These are phyloP conservation scores for Mythimna ferrago DNA, from an alignment of 2,888 invertebrate genomes.

Conservation along the genomic window DNA sequence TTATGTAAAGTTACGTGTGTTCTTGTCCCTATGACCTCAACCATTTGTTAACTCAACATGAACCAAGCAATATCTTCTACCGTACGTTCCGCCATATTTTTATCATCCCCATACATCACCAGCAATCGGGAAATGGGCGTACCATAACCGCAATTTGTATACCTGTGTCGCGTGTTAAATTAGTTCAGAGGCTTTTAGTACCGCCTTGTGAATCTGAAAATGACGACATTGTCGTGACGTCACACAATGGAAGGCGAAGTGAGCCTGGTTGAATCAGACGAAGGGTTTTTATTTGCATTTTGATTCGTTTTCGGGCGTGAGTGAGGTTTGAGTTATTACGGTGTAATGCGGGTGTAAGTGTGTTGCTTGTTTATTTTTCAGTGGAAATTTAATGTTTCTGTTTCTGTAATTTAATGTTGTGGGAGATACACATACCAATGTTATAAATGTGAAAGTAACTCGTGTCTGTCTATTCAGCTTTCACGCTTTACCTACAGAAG, in stretches of 20 bases:
- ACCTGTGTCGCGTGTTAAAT: constrained; percentile 39
- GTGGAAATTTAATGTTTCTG: too few species aligned
- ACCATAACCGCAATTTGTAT: constrained; percentile 15
- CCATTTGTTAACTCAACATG: background rate
- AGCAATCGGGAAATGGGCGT: constrained; percentile 37
- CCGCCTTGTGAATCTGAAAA: constrained; percentile 24
- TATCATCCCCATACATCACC: constrained; percentile 5
- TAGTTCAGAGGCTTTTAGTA: constrained; percentile 47
- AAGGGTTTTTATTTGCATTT: constrained; percentile 26
- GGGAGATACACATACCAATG: too few species aligned
- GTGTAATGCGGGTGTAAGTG: background rate
- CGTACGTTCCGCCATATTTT: background rate
- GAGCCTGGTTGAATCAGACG: background rate
- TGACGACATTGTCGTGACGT: constrained; percentile 23
- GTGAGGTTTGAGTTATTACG: background rate
- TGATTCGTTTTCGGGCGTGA: constrained; percentile 7
- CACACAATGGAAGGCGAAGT: background rate
- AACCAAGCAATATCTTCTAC: background rate
- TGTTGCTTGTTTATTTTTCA: background rate
- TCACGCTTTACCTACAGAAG: too few species aligned
- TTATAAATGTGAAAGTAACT: too few species aligned
- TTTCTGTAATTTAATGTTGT: too few species aligned
- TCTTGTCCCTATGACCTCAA: background rate
- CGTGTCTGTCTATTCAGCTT: too few species aligned
- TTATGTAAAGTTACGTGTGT: constrained; percentile 14